Evolutionary conservation across 2,113 vertebrate genomes (phyloP).

Genomic region (Zapus hudsonius): DNA sequence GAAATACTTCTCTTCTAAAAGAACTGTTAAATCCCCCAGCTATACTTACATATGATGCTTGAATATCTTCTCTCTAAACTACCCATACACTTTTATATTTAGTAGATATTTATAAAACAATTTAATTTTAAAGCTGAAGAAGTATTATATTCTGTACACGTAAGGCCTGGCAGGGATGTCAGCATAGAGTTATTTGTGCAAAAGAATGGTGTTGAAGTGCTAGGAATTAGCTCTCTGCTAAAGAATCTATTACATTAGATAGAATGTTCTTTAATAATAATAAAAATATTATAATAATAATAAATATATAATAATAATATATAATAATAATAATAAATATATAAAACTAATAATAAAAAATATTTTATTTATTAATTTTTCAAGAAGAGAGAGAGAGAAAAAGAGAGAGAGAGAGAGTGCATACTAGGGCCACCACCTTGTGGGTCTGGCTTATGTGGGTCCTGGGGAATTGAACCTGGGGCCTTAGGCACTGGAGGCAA

Average conservation of each 20-base stretch:
- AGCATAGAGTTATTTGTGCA: neutral
- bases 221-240: neutral
- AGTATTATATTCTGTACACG: neutral
- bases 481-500: too few relatives aligned
- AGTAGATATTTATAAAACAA: neutral
- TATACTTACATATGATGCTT: neutral
- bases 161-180: neutral
- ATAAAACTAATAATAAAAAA: too few relatives aligned
- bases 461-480: too few relatives aligned
- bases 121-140: conserved; percentile 31
- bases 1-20: neutral
- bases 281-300: too few relatives aligned
- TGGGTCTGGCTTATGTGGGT: too few relatives aligned
- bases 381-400: too few relatives aligned
- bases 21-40: neutral
- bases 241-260: neutral
- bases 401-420: too few relatives aligned
- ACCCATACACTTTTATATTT: neutral
- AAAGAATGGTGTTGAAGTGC: neutral
- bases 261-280: too few relatives aligned
- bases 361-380: too few relatives aligned
- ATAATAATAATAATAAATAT: too few relatives aligned
- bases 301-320: too few relatives aligned
- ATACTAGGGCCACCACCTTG: too few relatives aligned
- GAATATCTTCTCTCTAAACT: neutral